Percentiles rank a stretch among this genome's conserved stretches.
phyloP scores from a whole-genome alignment of 2,113 vertebrate genomes.

The Sphyrna mokarran region DNA sequence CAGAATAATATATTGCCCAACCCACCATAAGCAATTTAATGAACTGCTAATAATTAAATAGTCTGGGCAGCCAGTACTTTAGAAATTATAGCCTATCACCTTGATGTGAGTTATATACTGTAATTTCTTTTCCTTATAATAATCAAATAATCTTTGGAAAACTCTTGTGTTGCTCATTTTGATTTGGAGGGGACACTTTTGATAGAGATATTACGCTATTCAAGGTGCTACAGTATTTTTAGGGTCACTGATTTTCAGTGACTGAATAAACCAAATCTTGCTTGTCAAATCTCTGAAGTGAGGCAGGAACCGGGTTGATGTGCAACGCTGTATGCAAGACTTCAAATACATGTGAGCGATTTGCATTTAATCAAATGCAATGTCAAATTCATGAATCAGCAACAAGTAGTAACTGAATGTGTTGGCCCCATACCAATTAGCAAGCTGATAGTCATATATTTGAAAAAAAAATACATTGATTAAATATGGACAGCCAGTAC shows the following conservation, averaged over 20 bases:
- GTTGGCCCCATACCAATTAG: background rate
- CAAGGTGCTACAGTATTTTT: background rate
- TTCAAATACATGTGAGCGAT: background rate
- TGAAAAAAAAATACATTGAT: background rate
- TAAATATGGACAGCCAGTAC: background rate
- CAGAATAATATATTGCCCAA: background rate
- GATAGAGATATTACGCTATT: background rate
- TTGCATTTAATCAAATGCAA: background rate
- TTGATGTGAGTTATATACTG: background rate
- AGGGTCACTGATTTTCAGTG: background rate
- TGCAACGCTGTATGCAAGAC: background rate
- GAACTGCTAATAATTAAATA: background rate
- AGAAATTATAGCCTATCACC: background rate
- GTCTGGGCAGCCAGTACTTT: background rate
- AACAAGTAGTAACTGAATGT: background rate
- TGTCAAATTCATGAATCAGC: background rate
- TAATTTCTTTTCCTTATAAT: background rate
- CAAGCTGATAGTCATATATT: background rate
- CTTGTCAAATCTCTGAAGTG: background rate
- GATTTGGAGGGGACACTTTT: background rate
- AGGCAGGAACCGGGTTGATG: background rate
- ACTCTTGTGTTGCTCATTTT: background rate
- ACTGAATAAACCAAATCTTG: background rate
- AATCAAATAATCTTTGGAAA: no score
- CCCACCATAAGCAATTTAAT: background rate